phyloP scores from a whole-genome alignment of 2,797 vertebrate species.

The Pipistrellus pygmaeus region DNA sequence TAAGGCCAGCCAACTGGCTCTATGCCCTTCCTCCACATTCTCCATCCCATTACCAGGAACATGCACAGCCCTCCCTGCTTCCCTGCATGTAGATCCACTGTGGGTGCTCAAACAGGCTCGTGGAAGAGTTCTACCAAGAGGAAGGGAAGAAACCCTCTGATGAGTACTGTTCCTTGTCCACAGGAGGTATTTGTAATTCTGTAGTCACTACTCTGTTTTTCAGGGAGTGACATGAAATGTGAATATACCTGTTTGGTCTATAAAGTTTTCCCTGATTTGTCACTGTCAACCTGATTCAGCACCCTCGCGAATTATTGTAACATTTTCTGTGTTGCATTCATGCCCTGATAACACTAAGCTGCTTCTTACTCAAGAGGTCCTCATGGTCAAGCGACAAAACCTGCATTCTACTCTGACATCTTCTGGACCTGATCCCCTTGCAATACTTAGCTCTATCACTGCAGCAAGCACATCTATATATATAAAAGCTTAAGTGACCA shows the following conservation, averaged over 20 bases:
- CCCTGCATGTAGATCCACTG: not conserved
- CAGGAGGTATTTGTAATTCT: not conserved
- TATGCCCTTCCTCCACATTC: too few relatives aligned
- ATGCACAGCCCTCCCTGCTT: accelerated
- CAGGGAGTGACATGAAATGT: not conserved
- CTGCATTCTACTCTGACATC: not conserved
- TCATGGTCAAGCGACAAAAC: not conserved
- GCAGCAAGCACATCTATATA: too few relatives aligned
- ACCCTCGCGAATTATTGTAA: too few relatives aligned
- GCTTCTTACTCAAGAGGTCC: not conserved
- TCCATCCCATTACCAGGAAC: accelerated
- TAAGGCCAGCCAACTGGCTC: not conserved
- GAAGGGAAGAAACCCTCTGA: not conserved
- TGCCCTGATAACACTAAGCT: not conserved
- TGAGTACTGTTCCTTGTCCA: not conserved
- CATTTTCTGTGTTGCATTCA: not conserved
- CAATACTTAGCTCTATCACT: not conserved
- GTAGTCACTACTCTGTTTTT: not conserved
- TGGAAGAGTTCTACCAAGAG: not conserved
- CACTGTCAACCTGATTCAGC: not conserved
- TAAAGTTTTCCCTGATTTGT: not conserved
- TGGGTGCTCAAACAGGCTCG: accelerated
- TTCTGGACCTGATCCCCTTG: too few relatives aligned
- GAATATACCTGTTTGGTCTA: not conserved
- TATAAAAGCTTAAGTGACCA: too few relatives aligned